Conservation (phyloP, 2,888 invertebrate genomes). For the Neoascia interrupta region DNA sequence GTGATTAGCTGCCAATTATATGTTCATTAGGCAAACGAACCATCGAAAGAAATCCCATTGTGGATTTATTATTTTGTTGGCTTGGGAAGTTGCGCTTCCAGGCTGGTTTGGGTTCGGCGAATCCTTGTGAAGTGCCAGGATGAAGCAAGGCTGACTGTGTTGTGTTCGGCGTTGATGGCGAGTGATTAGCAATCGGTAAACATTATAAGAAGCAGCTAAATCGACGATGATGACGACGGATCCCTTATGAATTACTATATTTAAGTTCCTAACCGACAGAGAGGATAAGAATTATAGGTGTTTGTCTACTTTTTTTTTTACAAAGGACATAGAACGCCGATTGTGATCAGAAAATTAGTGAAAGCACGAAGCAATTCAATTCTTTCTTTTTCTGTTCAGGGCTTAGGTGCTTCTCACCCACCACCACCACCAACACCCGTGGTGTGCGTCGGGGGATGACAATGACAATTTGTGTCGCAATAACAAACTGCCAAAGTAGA, state of each 20-base stretch:
- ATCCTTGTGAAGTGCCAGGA: slow-evolving; percentile 56
- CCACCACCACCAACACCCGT: background rate
- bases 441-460: slow-evolving; percentile 1
- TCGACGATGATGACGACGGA: slow-evolving; percentile 29
- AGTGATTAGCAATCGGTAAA: slow-evolving; percentile 66
- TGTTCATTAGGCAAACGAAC: slow-evolving; percentile 64
- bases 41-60: slow-evolving; percentile 43
- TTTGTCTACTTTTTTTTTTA: background rate
- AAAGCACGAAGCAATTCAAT: too few relatives aligned
- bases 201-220: slow-evolving; percentile 51
- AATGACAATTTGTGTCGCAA: slow-evolving; percentile 44
- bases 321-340: slow-evolving; percentile 10
- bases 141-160: too few relatives aligned
- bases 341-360: slow-evolving; percentile 26
- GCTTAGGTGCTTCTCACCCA: too few relatives aligned
- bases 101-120: slow-evolving; percentile 26
- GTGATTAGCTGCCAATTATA: slow-evolving; percentile 69
- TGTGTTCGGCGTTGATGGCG: slow-evolving; percentile 39
- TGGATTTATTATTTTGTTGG: slow-evolving; percentile 17
- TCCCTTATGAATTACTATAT: slow-evolving; percentile 26
- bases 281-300: too few relatives aligned
- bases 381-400: too few relatives aligned
- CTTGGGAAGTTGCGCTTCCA: slow-evolving; percentile 36
- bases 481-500: slow-evolving; percentile 54
- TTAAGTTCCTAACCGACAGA: too few relatives aligned